Conservation (phyloP, 1,140 invertebrate genomes). For the Lepidurus arcticus region DNA sequence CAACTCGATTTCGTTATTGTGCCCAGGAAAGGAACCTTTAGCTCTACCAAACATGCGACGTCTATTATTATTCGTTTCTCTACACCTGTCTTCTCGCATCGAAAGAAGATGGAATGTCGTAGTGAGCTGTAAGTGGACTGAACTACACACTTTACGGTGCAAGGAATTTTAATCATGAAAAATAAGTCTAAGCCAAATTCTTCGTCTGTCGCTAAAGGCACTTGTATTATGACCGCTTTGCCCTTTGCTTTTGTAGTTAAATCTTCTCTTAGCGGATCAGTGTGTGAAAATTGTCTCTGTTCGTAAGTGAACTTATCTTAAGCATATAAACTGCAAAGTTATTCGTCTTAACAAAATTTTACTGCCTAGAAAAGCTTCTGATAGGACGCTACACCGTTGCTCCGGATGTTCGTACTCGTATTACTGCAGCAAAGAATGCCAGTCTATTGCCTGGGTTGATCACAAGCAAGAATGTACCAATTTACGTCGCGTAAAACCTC, state of each 20-base stretch:
- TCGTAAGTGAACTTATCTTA: slow-evolving; percentile 46
- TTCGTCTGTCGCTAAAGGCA: slow-evolving; percentile 44
- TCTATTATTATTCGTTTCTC: no score
- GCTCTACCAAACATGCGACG: no score
- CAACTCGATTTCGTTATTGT: no score
- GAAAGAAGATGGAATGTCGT: no score
- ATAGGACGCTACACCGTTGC: slow-evolving; percentile 53
- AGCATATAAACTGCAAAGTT: slow-evolving; percentile 29
- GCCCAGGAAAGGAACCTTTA: no score
- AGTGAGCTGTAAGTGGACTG: no score
- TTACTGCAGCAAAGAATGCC: slow-evolving; percentile 68
- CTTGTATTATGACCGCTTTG: slow-evolving; percentile 51
- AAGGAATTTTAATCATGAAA: background rate
- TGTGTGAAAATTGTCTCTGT: slow-evolving; percentile 58
- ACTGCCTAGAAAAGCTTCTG: background rate
- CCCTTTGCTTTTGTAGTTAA: slow-evolving; percentile 57
- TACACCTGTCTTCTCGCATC: no score
- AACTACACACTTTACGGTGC: no score
- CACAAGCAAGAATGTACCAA: slow-evolving; percentile 71
- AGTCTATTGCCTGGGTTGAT: slow-evolving; percentile 64
- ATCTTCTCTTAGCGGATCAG: slow-evolving; percentile 51
- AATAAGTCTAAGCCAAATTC: slow-evolving; percentile 7
- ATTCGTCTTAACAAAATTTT: slow-evolving; percentile 31
- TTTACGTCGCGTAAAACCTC: slow-evolving; percentile 59
- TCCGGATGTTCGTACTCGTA: slow-evolving; percentile 70